These are phyloP conservation scores for Phenganax marumi DNA, from an alignment of 92 coral and sea anemone species.

Conservation along the genomic window DNA sequence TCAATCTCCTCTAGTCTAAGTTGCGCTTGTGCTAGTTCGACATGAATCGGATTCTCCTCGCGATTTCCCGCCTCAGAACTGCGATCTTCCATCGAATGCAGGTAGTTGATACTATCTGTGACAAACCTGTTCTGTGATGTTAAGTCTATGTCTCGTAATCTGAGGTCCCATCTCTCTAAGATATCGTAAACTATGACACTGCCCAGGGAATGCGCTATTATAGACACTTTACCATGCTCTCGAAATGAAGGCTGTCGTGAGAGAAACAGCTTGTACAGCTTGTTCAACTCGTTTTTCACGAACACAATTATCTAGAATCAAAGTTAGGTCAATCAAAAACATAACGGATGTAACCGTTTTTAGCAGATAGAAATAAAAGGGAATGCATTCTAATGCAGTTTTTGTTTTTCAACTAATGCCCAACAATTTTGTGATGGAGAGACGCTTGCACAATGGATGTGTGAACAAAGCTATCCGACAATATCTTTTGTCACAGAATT, in stretches of 20 bases:
- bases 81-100: slow-evolving; percentile 58
- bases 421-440: not conserved
- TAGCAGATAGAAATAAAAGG: not conserved
- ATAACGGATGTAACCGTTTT: not conserved
- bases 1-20: slow-evolving; percentile 77
- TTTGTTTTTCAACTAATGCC: too few relatives aligned
- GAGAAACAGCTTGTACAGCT: slow-evolving; percentile 70
- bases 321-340: not conserved
- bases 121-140: slow-evolving; percentile 77
- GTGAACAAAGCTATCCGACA: not conserved
- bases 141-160: slow-evolving; percentile 70
- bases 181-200: slow-evolving; percentile 91
- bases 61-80: too few relatives aligned
- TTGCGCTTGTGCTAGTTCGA: slow-evolving; percentile 86
- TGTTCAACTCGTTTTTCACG: slow-evolving; percentile 79
- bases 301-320: slow-evolving; percentile 81
- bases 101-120: slow-evolving; percentile 84
- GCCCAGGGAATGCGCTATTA: slow-evolving; percentile 89
- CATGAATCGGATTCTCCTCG: slow-evolving; percentile 12
- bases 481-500: not conserved
- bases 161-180: slow-evolving; percentile 85
- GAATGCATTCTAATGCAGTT: too few relatives aligned
- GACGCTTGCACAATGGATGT: not conserved
- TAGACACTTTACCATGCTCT: slow-evolving; percentile 79
- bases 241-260: slow-evolving; percentile 69